These are phyloP conservation scores for Tipula vernalis DNA, from an alignment of 2,888 invertebrate species.

Conservation along the genomic window DNA sequence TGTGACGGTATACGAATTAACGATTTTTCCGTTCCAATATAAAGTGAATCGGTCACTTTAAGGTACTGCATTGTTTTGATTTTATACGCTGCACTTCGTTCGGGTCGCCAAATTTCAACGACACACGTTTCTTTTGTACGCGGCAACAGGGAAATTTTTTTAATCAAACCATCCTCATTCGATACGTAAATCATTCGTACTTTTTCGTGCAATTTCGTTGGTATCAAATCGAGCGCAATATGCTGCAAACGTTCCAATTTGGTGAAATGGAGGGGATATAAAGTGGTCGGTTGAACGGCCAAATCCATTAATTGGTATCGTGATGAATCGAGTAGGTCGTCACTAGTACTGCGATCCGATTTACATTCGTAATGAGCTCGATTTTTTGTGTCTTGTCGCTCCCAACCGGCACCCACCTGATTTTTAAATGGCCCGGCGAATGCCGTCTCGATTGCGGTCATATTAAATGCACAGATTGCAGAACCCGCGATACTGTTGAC, in stretches of 20 bases:
- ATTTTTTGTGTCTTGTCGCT: conserved; percentile 44
- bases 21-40: conserved; percentile 55
- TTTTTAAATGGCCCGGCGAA: conserved; percentile 80
- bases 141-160: conserved; percentile 69
- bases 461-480: conserved; percentile 82
- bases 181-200: conserved; percentile 73
- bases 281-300: conserved; percentile 62
- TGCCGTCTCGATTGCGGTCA: conserved; percentile 64
- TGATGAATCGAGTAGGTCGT: conserved; percentile 48
- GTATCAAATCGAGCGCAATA: conserved; percentile 69
- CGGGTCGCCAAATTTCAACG: conserved; percentile 70
- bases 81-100: conserved; percentile 36
- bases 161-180: conserved; percentile 58
- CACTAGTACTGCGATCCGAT: conserved; percentile 30
- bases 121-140: conserved; percentile 60
- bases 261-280: conserved; percentile 53
- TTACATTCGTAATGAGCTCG: conserved; percentile 51
- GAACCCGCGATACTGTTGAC: conserved; percentile 81
- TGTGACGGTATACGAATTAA: conserved; percentile 63
- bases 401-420: conserved; percentile 71
- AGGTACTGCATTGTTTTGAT: conserved; percentile 63
- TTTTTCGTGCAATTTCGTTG: conserved; percentile 53
- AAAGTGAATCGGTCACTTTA: conserved; percentile 65
- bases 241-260: conserved; percentile 61
- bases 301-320: conserved; percentile 81